Percentiles rank a stretch among this genome's conserved stretches.
phyloP scores from a whole-genome alignment of 2,113 vertebrate species.

The Chlamydotis undulata region DNA sequence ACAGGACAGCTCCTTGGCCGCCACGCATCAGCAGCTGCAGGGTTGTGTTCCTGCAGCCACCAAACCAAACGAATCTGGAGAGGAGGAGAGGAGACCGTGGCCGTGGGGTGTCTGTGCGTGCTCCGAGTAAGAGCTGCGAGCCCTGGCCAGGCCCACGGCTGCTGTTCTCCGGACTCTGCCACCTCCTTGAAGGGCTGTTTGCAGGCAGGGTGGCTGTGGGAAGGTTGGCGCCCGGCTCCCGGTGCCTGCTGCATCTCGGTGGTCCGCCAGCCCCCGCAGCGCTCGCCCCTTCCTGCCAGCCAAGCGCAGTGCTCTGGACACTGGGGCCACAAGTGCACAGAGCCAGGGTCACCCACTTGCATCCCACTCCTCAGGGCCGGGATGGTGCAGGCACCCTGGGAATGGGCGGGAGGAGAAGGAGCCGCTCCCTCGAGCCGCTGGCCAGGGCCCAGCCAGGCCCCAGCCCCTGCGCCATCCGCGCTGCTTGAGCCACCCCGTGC shows the following conservation, averaged over 20 bases:
- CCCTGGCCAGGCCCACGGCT: background rate
- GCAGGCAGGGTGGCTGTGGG: background rate
- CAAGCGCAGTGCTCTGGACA: background rate
- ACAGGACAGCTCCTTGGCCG: background rate
- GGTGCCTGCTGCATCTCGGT: accelerated
- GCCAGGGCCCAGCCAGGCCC: background rate
- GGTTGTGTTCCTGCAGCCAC: background rate
- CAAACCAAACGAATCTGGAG: background rate
- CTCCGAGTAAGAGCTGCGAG: background rate
- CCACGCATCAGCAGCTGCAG: background rate
- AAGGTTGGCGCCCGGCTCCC: background rate
- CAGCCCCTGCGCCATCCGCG: background rate
- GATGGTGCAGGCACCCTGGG: background rate
- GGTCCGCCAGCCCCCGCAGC: background rate
- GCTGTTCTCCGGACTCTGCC: background rate
- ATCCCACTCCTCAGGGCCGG: background rate
- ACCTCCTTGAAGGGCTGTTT: background rate
- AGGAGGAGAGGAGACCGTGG: background rate
- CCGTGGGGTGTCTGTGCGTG: accelerated
- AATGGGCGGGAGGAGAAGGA: background rate
- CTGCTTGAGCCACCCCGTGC: background rate
- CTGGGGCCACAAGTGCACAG: background rate
- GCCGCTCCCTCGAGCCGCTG: background rate
- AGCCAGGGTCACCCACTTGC: background rate
- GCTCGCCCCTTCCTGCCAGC: background rate